Evolutionary conservation across 2,113 vertebrate species (phyloP).

Genomic region (Ctenomys sociabilis): DNA sequence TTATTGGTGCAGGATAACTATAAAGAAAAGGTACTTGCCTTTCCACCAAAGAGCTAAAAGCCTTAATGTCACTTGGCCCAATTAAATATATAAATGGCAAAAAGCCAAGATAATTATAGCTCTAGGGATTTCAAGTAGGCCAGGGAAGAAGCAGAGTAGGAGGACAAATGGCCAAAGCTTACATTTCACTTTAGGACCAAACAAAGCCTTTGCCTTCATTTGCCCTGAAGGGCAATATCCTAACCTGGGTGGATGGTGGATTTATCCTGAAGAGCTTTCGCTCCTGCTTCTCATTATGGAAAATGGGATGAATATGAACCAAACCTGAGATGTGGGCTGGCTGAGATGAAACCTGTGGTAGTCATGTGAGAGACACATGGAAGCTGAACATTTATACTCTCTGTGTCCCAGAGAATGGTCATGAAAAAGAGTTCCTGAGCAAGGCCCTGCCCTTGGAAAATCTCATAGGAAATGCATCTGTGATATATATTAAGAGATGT

Average conservation of each 20-base stretch:
- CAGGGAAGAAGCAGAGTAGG: conserved; percentile 49
- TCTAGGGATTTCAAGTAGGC: conserved; percentile 63
- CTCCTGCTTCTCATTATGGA: conserved; percentile 60
- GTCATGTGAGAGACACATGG: background rate
- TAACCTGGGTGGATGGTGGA: conserved; percentile 51
- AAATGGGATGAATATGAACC: conserved; percentile 66
- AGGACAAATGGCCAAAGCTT: conserved; percentile 64
- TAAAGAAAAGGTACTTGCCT: conserved; percentile 70
- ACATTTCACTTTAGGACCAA: conserved; percentile 39
- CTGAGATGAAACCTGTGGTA: conserved; percentile 23
- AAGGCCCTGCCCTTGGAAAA: conserved; percentile 7
- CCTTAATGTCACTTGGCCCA: conserved; percentile 75
- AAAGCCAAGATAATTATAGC: conserved; percentile 72
- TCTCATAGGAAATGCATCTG: background rate
- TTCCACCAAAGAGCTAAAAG: conserved; percentile 66
- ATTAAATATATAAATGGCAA: conserved; percentile 79
- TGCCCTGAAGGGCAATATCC: conserved; percentile 50
- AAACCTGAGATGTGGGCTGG: background rate
- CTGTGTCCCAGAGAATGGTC: conserved; percentile 39
- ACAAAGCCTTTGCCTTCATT: conserved; percentile 70
- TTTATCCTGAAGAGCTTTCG: conserved; percentile 28
- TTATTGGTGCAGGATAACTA: conserved; percentile 39
- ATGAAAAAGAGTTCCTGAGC: conserved; percentile 10
- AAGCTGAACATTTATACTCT: background rate
- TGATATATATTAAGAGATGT: conserved; percentile 32